Percentiles rank a stretch among this genome's conserved stretches.
Conservation (phyloP, 1,140 invertebrate genomes). For the Metaphire vulgaris region DNA sequence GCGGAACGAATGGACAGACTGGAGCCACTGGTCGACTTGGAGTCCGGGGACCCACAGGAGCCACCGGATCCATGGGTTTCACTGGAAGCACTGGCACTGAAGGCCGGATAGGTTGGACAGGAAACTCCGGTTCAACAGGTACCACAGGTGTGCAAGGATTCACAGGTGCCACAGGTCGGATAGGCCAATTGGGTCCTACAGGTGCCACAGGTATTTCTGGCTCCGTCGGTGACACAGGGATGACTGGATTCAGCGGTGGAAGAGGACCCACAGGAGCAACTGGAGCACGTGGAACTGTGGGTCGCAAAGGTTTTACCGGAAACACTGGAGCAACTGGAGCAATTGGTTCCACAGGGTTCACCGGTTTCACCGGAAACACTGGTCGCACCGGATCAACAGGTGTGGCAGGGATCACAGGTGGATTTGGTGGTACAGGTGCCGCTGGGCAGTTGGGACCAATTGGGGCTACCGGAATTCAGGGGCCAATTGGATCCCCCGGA, state of each 20-base stretch:
- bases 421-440: not conserved
- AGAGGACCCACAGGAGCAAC: not conserved
- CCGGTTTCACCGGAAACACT: not conserved
- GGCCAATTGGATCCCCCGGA: not conserved
- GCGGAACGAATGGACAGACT: not conserved
- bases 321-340: not conserved
- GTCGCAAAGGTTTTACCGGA: not conserved
- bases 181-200: slow-evolving; percentile 40
- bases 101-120: slow-evolving; percentile 5
- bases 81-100: not conserved
- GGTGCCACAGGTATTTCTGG: slow-evolving; percentile 14
- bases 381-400: not conserved
- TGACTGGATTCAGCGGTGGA: slow-evolving; percentile 58
- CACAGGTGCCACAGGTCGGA: slow-evolving; percentile 20
- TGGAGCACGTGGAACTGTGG: slow-evolving; percentile 26
- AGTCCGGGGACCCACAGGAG: not conserved
- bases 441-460: not conserved
- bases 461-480: slow-evolving; percentile 4
- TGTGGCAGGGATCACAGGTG: not conserved
- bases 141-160: slow-evolving; percentile 26
- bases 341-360: slow-evolving; percentile 14
- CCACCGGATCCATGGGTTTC: not conserved
- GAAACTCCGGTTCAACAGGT: slow-evolving; percentile 30
- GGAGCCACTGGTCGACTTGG: not conserved
- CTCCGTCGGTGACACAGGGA: not conserved